Percentiles rank a stretch among this genome's conserved stretches.
Evolutionary conservation across 2,113 vertebrate species (phyloP).

Genomic region (Orientallactaga bullata): DNA sequence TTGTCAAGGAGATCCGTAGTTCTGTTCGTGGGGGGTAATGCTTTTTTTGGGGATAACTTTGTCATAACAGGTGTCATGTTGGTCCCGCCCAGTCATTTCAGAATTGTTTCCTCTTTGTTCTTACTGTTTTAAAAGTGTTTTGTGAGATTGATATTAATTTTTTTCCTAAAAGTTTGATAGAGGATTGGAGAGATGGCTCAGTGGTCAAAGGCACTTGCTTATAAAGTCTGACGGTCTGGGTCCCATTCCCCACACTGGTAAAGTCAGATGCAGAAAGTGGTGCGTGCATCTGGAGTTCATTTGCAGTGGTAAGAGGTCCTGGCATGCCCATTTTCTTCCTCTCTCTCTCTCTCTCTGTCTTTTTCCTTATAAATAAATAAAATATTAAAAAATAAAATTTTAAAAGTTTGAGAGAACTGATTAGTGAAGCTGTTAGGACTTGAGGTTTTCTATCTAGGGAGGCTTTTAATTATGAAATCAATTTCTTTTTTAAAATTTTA

Average conservation of each 20-base stretch:
- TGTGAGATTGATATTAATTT: neutral
- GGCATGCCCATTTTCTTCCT: too few species aligned
- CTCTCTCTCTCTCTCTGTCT: too few species aligned
- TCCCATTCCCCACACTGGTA: too few species aligned
- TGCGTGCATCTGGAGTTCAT: too few species aligned
- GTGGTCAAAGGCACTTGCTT: too few species aligned
- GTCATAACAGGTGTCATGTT: neutral
- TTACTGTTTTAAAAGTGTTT: neutral
- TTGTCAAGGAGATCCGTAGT: neutral
- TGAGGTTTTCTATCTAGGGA: slow-evolving; percentile 9
- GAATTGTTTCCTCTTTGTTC: neutral
- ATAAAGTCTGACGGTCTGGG: too few species aligned
- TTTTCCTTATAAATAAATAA: too few species aligned
- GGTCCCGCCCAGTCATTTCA: neutral
- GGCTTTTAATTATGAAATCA: neutral
- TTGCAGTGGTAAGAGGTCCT: too few species aligned
- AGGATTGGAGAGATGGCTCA: too few species aligned
- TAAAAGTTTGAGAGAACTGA: neutral
- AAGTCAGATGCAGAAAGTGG: too few species aligned
- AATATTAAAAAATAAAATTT: too few species aligned
- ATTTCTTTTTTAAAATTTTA: neutral
- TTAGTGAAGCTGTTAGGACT: neutral
- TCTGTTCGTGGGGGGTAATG: neutral
- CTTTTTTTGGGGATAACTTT: neutral
- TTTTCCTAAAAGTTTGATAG: neutral